A percentile compares a stretch with the other conserved stretches of the same genome.
Conservation (phyloP, 1,140 invertebrate species). For the Harpegnathos saltator region DNA sequence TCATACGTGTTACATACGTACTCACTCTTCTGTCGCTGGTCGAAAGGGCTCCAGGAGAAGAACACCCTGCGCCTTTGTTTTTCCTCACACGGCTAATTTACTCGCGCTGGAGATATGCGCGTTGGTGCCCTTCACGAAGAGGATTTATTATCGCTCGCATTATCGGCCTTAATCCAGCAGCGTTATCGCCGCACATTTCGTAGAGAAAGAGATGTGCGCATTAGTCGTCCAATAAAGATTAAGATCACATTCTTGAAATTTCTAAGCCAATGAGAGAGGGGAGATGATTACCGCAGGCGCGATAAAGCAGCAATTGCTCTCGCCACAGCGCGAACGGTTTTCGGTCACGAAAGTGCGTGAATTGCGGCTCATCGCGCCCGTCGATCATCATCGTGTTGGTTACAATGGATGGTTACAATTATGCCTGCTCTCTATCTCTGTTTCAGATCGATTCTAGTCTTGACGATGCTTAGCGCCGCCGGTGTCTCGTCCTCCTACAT, state of each 20-base stretch:
- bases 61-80: too few species aligned
- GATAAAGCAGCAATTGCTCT: slow-evolving; percentile 68
- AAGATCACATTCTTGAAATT: slow-evolving; percentile 71
- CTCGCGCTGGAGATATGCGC: too few species aligned
- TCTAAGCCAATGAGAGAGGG: slow-evolving; percentile 57
- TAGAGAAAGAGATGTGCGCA: slow-evolving; percentile 7
- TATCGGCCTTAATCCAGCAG: slow-evolving; percentile 15
- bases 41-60: too few species aligned
- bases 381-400: slow-evolving; percentile 52
- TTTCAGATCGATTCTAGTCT: slow-evolving; percentile 80
- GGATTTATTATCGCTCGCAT: slow-evolving; percentile 12
- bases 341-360: slow-evolving; percentile 60
- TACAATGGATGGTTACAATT: slow-evolving; percentile 61
- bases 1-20: not conserved
- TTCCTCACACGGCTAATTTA: too few species aligned
- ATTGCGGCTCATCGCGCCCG: slow-evolving; percentile 56
- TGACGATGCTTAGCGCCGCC: slow-evolving; percentile 75
- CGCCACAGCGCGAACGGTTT: slow-evolving; percentile 53
- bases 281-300: slow-evolving; percentile 57
- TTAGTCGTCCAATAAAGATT: slow-evolving; percentile 57
- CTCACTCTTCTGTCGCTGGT: not conserved
- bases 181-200: slow-evolving; percentile 11
- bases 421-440: slow-evolving; percentile 69
- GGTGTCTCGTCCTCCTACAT: slow-evolving; percentile 75
- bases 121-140: too few species aligned